Conservation (phyloP, 2,888 invertebrate species). For the Volucella inflata region DNA sequence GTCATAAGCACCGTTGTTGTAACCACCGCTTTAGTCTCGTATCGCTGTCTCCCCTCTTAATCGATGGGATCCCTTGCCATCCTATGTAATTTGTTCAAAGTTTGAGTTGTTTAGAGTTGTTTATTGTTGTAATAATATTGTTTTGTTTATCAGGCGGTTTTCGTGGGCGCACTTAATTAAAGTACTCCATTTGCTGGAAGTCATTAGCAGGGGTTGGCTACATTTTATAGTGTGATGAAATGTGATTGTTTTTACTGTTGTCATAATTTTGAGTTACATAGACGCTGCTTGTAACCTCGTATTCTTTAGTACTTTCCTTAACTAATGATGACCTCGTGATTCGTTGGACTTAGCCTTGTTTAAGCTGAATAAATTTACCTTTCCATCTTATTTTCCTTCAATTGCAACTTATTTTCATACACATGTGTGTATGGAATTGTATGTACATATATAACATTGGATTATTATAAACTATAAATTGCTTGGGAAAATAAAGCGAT, state of each 20-base stretch:
- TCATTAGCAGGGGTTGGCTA: background rate
- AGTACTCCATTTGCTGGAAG: conserved; percentile 8
- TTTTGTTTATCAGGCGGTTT: conserved; percentile 8
- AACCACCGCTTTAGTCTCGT: conserved; percentile 36
- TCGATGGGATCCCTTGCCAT: conserved; percentile 13
- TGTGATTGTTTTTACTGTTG: conserved; percentile 23
- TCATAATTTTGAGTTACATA: background rate
- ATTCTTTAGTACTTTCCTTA: background rate
- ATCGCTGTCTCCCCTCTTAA: conserved; percentile 47
- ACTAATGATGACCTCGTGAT: conserved; percentile 37
- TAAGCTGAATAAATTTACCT: conserved; percentile 37
- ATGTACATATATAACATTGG: conserved; percentile 27
- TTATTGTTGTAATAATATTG: conserved; percentile 28
- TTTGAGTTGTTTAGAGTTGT: conserved; percentile 42
- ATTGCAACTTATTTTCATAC: background rate
- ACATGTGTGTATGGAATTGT: too few relatives aligned
- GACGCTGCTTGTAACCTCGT: too few relatives aligned
- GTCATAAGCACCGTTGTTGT: conserved; percentile 58
- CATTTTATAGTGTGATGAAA: background rate
- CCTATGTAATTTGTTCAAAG: conserved; percentile 55
- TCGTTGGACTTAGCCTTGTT: conserved; percentile 19
- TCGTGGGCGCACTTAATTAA: conserved; percentile 31
- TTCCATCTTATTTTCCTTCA: conserved; percentile 12
- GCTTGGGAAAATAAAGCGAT: conserved; percentile 53
- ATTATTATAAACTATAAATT: conserved; percentile 48